Evolutionary conservation across 1,140 invertebrate genomes (phyloP), one percentile per base, ranked within the genome.

Genomic region (Tachypleus tridentatus): DNA sequence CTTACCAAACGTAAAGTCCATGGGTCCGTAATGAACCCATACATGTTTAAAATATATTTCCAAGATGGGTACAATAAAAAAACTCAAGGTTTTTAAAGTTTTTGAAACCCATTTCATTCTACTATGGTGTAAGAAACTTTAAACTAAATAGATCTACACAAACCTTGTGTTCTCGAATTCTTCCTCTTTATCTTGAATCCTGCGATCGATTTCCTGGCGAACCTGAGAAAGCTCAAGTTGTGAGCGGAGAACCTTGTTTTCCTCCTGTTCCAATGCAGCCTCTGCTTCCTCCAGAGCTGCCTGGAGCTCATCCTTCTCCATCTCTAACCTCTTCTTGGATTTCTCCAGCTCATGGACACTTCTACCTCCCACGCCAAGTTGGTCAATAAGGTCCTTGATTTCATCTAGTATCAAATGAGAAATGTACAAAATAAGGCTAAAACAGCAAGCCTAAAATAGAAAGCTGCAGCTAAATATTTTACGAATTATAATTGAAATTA

Each of bases 151-250:
- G 29, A 29, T 29, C 6, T n/a, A 11, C 10, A 61, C 68, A 70
- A 70, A 82, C 81, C 82, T 78, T 67, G 96, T 98, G 79, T 98
- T 98, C 79, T 99, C 97, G 84, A 99, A 99, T 82, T 99, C 97
- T 74, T 99, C 97, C 78, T 99, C 97, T 82, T 99, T 99, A 84
- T 99, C 97, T 79, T 95, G 93, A 80, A 99, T 91, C 72, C 96
- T 87, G 74, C 95, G 88, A 79, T 99, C 97, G 76, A 99, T 98
- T 79, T 99, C 97, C 79, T 96, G 91, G 77, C 96, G 86, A 68
- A 99, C 94, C 77, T 97, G 93, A 72, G 91, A 93, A 73, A 99
- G 84, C 80, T 99, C 97, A 61, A 99, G 84, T 80, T 98, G 95
- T 74, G 91, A 87, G 73, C 96, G 88, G 68, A 98, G 85, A 48